phyloP scores from a whole-genome alignment of 2,797 vertebrate genomes.

The Danio jaintianensis region DNA sequence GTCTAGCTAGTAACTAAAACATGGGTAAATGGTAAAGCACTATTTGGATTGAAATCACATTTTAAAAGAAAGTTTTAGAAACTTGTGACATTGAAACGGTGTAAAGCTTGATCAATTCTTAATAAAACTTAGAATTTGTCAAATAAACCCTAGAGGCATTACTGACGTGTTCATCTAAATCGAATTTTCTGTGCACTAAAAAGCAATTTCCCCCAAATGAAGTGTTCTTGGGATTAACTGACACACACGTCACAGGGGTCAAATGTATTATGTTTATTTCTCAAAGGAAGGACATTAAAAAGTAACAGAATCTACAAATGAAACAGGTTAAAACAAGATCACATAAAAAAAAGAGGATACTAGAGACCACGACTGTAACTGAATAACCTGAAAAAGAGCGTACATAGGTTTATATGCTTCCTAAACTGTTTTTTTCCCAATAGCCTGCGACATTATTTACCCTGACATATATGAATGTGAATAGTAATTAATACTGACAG shows the following conservation, averaged over 20 bases:
- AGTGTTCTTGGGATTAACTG: not conserved
- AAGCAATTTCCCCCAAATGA: not conserved
- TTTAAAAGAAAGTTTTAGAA: not conserved
- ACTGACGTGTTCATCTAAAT: not conserved
- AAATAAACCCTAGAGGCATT: not conserved
- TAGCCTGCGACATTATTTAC: not conserved
- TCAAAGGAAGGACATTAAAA: slow-evolving; percentile 61
- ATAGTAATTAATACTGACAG: slow-evolving; percentile 13
- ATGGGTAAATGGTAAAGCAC: no score
- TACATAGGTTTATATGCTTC: not conserved
- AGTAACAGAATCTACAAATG: slow-evolving; percentile 51
- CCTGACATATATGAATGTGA: slow-evolving; percentile 12
- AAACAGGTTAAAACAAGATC: slow-evolving; percentile 43
- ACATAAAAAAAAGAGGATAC: not conserved
- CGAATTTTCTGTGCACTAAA: not conserved
- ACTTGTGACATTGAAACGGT: not conserved
- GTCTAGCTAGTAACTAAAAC: no score
- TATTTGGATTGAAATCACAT: not conserved
- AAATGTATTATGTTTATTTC: slow-evolving; percentile 61
- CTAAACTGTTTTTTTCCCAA: not conserved
- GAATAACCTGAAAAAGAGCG: slow-evolving; percentile 5
- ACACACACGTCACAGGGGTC: not conserved
- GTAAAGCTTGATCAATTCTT: not conserved
- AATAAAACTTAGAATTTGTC: not conserved
- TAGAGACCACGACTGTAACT: slow-evolving; percentile 21